Conservation (phyloP, 2,888 invertebrate genomes). For the Zhuqinia jingwanae region DNA sequence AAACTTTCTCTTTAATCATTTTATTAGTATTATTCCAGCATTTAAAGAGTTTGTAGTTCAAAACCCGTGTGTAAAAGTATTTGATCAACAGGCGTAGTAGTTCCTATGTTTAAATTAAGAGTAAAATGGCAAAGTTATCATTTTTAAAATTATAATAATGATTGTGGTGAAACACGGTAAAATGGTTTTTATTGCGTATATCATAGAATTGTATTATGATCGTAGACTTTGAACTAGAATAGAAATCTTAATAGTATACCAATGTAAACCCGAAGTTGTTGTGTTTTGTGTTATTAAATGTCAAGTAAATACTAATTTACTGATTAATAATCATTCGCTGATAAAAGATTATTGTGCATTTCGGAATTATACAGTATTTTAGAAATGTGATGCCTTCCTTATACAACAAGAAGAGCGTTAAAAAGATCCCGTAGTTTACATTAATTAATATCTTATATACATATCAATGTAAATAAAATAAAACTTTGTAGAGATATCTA, state of each 20-base stretch:
- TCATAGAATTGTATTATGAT: neutral
- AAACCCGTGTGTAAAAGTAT: neutral
- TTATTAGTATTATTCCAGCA: conserved; percentile 44
- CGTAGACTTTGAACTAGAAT: neutral
- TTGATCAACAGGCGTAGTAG: neutral
- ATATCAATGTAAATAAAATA: conserved; percentile 26
- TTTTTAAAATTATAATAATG: neutral
- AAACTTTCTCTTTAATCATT: conserved; percentile 20
- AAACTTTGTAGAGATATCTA: conserved; percentile 46
- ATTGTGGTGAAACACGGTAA: neutral
- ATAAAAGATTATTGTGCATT: neutral
- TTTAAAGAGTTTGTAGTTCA: neutral
- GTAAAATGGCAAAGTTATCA: too few species aligned
- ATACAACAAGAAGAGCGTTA: conserved; percentile 36
- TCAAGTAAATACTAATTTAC: too few species aligned
- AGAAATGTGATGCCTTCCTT: conserved; percentile 57
- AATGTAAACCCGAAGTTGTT: too few species aligned
- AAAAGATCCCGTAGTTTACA: conserved; percentile 48
- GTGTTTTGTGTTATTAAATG: too few species aligned
- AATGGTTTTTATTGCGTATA: neutral
- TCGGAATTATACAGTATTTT: conserved; percentile 57
- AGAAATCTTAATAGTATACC: neutral
- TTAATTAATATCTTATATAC: conserved; percentile 57
- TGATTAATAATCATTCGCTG: neutral
- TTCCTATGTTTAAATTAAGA: too few species aligned